These are phyloP conservation scores for Amphipyra berbera DNA, from an alignment of 2,888 invertebrate genomes.

Conservation along the genomic window DNA sequence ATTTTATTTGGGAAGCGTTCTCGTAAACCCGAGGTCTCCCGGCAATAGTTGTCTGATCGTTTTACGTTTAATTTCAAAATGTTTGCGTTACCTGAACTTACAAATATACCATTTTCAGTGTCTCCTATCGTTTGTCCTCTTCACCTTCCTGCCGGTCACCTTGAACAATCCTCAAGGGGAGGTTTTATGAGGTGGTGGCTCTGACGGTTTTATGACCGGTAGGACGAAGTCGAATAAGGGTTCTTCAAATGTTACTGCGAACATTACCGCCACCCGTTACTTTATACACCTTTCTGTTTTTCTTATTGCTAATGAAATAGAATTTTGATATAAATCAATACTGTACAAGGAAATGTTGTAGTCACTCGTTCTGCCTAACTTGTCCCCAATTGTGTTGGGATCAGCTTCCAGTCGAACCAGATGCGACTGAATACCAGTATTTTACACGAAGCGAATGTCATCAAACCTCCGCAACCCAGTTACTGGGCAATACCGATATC, in stretches of 20 bases:
- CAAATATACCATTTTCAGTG: conserved; percentile 41
- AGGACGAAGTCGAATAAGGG: conserved; percentile 73
- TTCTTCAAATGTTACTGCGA: conserved; percentile 73
- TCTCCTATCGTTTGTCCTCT: conserved; percentile 59
- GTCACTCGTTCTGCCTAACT: too few species aligned
- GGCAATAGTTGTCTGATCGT: conserved; percentile 53
- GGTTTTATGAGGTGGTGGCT: conserved; percentile 79
- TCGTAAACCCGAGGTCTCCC: conserved; percentile 58
- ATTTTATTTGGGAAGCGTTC: conserved; percentile 64
- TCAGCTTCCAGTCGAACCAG: too few species aligned
- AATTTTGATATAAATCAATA: conserved; percentile 56
- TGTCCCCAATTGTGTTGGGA: too few species aligned
- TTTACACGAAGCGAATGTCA: too few species aligned
- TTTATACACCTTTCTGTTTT: conserved; percentile 67
- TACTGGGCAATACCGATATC: too few species aligned
- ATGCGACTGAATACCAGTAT: too few species aligned
- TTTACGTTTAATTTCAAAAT: conserved; percentile 53
- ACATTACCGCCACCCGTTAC: conserved; percentile 69
- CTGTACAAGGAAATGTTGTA: conserved; percentile 52
- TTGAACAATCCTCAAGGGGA: conserved; percentile 71
- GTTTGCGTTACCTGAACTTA: conserved; percentile 37
- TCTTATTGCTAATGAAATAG: conserved; percentile 61
- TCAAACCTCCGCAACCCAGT: too few species aligned
- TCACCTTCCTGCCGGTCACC: conserved; percentile 66
- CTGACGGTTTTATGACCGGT: conserved; percentile 81